phyloP scores from a whole-genome alignment of 2,888 invertebrate species.

The Encarsia formosa region DNA sequence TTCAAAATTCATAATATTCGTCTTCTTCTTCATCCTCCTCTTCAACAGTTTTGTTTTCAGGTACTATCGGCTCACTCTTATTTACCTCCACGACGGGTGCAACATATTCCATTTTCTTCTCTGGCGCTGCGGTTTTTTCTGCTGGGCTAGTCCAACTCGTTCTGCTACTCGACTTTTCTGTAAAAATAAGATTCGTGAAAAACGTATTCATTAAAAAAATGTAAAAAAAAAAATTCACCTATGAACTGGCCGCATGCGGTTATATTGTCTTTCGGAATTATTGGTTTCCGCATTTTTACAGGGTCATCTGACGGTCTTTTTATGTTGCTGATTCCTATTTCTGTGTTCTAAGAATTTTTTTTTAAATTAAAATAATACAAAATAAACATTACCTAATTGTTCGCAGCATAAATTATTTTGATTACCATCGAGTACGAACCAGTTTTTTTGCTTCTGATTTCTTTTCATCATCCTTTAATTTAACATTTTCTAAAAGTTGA shows the following conservation, averaged over 20 bases:
- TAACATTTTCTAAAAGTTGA: too few relatives aligned
- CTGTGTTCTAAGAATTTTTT: neutral
- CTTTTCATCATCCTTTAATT: too few relatives aligned
- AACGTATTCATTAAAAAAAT: neutral
- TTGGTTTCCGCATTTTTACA: slow-evolving; percentile 29
- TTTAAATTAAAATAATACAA: neutral
- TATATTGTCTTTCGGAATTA: slow-evolving; percentile 31
- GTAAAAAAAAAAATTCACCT: slow-evolving; percentile 28
- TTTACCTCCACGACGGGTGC: too few relatives aligned
- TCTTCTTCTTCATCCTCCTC: too few relatives aligned
- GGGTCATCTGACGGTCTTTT: slow-evolving; percentile 27
- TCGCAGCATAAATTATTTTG: neutral
- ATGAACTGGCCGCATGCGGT: slow-evolving; percentile 27
- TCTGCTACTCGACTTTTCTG: too few relatives aligned
- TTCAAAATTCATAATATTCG: slow-evolving; percentile 1
- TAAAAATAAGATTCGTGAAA: neutral
- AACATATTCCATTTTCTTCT: too few relatives aligned
- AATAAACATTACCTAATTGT: neutral
- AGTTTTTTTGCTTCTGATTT: neutral
- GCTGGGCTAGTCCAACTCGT: too few relatives aligned
- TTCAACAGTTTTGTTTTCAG: too few relatives aligned
- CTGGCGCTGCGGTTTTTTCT: too few relatives aligned
- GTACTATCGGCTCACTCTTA: too few relatives aligned
- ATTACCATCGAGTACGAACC: slow-evolving; percentile 1
- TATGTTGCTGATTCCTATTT: slow-evolving; percentile 31